These are phyloP conservation scores for Drosophila melanica DNA, from an alignment of 1,140 invertebrate genomes.

Conservation along the genomic window DNA sequence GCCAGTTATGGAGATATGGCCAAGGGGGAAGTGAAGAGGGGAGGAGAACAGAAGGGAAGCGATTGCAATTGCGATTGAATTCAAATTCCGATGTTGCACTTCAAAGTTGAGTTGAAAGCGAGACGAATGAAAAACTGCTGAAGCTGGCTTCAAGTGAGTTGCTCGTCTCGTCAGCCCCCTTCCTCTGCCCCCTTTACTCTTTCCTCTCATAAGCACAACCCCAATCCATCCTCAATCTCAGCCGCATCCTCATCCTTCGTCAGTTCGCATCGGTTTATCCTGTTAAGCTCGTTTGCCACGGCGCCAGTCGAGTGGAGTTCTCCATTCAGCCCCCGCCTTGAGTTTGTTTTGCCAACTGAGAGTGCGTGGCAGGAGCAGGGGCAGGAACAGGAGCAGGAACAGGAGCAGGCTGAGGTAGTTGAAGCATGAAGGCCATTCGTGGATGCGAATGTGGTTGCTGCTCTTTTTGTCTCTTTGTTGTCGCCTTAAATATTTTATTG, in stretches of 20 bases:
- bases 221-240: not conserved
- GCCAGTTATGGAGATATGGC: slow-evolving; percentile 33
- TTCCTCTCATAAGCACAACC: not conserved
- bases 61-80: slow-evolving; percentile 72
- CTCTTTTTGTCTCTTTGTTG: slow-evolving; percentile 40
- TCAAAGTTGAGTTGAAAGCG: slow-evolving; percentile 70
- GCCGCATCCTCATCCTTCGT: slow-evolving; percentile 1
- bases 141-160: slow-evolving; percentile 25
- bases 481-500: slow-evolving; percentile 76
- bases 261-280: slow-evolving; percentile 45
- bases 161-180: not conserved
- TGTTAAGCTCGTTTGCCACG: slow-evolving; percentile 46
- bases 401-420: slow-evolving; percentile 13
- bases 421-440: slow-evolving; percentile 29
- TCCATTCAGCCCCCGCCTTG: slow-evolving; percentile 17
- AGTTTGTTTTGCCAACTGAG: slow-evolving; percentile 40
- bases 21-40: no score
- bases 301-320: slow-evolving; percentile 31
- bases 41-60: no score
- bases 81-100: slow-evolving; percentile 68
- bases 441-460: slow-evolving; percentile 28
- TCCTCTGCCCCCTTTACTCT: not conserved
- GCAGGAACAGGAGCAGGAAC: no score
- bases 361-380: slow-evolving; percentile 1
- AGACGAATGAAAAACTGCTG: slow-evolving; percentile 49